These are phyloP conservation scores for Coelopa frigida DNA, from an alignment of 1,140 invertebrate genomes.

Conservation along the genomic window DNA sequence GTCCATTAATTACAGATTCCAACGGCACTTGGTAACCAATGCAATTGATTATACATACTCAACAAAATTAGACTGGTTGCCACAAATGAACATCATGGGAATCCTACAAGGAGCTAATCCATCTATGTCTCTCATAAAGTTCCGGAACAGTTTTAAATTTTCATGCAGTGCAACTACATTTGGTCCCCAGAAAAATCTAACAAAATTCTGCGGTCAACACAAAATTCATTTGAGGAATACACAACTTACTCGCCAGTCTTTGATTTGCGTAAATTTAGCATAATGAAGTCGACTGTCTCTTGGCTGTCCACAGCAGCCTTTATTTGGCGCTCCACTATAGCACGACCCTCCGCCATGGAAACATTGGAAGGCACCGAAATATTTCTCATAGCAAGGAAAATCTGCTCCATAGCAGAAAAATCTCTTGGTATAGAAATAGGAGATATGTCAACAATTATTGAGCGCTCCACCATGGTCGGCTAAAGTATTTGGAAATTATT, in stretches of 20 bases:
- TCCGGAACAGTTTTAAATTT: conserved; percentile 58
- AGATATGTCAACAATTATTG: conserved; percentile 79
- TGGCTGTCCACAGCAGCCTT: conserved; percentile 43
- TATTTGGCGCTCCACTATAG: conserved; percentile 51
- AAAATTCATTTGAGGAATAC: not conserved
- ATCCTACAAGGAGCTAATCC: conserved; percentile 52
- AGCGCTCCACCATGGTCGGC: conserved; percentile 68
- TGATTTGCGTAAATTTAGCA: conserved; percentile 44
- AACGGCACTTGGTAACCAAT: conserved; percentile 5
- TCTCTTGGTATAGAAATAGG: conserved; percentile 60
- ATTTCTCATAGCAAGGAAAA: conserved; percentile 60
- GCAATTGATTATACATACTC: conserved; percentile 47
- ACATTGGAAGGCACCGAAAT: conserved; percentile 52
- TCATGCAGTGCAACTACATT: conserved; percentile 58
- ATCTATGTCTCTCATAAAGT: conserved; percentile 51
- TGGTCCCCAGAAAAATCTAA: conserved; percentile 41
- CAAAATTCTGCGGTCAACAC: not conserved
- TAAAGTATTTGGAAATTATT: conserved; percentile 30
- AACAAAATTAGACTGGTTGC: conserved; percentile 70
- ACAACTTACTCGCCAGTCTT: conserved; percentile 19
- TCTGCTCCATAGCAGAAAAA: conserved; percentile 53
- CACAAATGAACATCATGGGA: conserved; percentile 75
- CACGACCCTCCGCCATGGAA: conserved; percentile 60
- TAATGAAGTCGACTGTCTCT: conserved; percentile 49
- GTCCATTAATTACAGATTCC: conserved; percentile 15